Conservation (phyloP, 2,888 invertebrate genomes). For the Cacoxenus indagator region DNA sequence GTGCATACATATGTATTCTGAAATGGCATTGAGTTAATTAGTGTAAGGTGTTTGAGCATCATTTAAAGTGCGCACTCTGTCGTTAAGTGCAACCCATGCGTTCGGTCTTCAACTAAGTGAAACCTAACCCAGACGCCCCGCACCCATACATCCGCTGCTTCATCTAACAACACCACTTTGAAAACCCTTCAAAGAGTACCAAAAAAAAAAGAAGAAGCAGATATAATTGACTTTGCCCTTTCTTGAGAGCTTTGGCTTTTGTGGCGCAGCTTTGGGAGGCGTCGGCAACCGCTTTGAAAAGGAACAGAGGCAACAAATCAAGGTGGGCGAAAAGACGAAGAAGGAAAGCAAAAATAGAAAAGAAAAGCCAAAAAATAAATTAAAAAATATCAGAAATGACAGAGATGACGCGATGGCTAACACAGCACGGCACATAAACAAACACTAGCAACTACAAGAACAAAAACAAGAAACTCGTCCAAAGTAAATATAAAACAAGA, state of each 20-base stretch:
- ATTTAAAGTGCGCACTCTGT: neutral
- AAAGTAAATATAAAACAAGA: neutral
- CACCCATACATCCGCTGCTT: no score
- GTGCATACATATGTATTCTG: neutral
- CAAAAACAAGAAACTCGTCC: neutral
- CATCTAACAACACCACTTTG: neutral
- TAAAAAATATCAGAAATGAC: neutral
- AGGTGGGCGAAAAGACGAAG: neutral
- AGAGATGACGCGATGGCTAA: neutral
- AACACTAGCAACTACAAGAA: slow-evolving; percentile 16
- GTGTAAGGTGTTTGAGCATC: neutral
- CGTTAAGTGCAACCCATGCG: neutral
- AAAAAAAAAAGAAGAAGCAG: neutral
- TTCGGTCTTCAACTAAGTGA: neutral
- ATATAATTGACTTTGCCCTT: neutral
- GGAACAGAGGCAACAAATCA: slow-evolving; percentile 38
- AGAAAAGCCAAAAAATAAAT: no score
- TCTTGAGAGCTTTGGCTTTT: neutral
- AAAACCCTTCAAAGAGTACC: neutral
- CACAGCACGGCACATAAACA: slow-evolving; percentile 28
- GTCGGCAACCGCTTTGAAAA: no score
- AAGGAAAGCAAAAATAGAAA: slow-evolving; percentile 43
- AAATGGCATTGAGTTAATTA: neutral
- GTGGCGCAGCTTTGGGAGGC: neutral
- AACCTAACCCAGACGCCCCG: neutral